Evolutionary conservation across 2,888 invertebrate species (phyloP), one percentile per base, ranked within the genome.

Genomic region (Invenusta paracnida): DNA sequence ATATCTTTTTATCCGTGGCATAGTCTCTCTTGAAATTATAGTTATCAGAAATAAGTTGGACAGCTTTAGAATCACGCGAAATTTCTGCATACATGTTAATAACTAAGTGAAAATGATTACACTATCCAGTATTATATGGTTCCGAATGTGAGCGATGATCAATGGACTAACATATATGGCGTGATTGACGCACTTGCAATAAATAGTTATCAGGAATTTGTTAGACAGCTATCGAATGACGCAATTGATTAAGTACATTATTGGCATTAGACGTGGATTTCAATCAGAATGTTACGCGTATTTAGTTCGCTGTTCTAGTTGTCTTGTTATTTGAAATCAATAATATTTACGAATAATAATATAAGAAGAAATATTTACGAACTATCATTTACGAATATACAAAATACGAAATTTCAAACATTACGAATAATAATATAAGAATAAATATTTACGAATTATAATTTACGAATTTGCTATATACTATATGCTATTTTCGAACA

Each of bases 221-320:
- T 48, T 48, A 17, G 48, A 48, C 17, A 48, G 48, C 48, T 48
- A 11, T 48, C 48, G 48, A 48, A 48, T 48, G 48, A 48, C 48
- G 48, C 48, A 48, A 48, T 48, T 48, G 48, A 48, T 48, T 48
- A 48, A 48, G 5, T 48, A 48, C 48, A 73, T 73, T 73, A 73
- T 73, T 73, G 73, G 73, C 73, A 73, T 73, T 73, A 73, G 73
- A 73, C 73, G 73, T 73, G 27, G 73, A 73, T 73, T 73, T 73
- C 73, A 73, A 73, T 73, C 73, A 73, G 11, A 73, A 73, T 73
- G 73, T 23, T 73, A 73, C 73, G 73, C 73, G 73, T 73, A 73
- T 73, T 73, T 73, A 73, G 73, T 73, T 73, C 73, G 73, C 25
- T 73, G 17, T 73, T 73, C 73, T 73, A 73, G 73, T 73, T 73